Evolutionary conservation across 2,113 vertebrate species (phyloP), one percentile per base, ranked within the genome.

Genomic region (Collichthys lucidus): DNA sequence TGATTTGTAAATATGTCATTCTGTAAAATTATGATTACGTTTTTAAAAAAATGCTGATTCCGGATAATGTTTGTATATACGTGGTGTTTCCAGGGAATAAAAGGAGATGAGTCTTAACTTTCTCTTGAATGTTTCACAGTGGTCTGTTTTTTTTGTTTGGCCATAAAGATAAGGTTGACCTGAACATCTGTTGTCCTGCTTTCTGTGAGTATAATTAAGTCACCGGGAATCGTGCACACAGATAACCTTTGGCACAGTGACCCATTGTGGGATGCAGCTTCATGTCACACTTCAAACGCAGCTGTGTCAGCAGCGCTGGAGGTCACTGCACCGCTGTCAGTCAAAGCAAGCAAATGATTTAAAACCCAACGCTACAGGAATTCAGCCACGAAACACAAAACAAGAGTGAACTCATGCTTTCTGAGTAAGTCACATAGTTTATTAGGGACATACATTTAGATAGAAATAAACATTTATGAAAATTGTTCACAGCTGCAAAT

Each of bases 1-100:
- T 95, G 93, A 95, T 91, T 91, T 95, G 94, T 95, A 95, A 86
- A 95, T 95, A 95, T 56, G 63, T 82, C 85, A 83, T 86, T 86
- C 80, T 95, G 93, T 94, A 95, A 86, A 93, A 92, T 90, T 74
- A 66, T 77, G 14, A 82, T 53, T 49, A 83, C 84, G 78, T 93
- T 95, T 94, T 91, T 92, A 93, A 90, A 88, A 77, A 66, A 26
- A 26, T 35, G 2, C 69, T 44, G 60, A 91, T 88, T 92, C 74
- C 85, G 76, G 77, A 90, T 89, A 57, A 70, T 75, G 85, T 85
- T 59, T 89, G 85, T 35, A 8, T 35, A 35, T 89, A 93, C 93
- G 93, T 84, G 84, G 89, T 91, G 90, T 87, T 88, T 92, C 89
- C 83, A 85, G 87, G 92, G 87, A 95, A 94, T 94, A 85, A 93